phyloP scores from a whole-genome alignment of 2,797 vertebrate species.

The Phalloptychus januarius region DNA sequence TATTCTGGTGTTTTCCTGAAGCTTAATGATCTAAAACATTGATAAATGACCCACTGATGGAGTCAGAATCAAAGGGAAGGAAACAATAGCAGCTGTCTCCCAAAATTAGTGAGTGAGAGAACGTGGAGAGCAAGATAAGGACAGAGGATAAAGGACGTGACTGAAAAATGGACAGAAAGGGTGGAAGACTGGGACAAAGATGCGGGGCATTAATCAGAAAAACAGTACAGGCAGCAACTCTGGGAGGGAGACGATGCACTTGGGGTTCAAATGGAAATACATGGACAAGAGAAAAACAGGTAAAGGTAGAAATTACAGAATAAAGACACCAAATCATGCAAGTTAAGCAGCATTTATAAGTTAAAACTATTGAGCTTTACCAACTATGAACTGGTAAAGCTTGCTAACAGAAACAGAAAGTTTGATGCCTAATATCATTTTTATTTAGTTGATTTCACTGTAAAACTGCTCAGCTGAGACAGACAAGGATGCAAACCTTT shows the following conservation, averaged over 20 bases:
- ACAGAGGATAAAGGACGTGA: constrained; percentile 49
- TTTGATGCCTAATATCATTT: neutral
- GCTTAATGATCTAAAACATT: constrained; percentile 71
- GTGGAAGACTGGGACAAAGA: constrained; percentile 44
- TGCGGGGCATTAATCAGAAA: constrained; percentile 46
- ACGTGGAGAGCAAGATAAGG: constrained; percentile 52
- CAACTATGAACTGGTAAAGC: neutral
- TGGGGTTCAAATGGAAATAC: constrained; percentile 30
- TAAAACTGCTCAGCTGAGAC: too few species aligned
- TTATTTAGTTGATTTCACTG: too few species aligned
- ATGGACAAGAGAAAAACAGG: constrained; percentile 9
- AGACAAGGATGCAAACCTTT: too few species aligned
- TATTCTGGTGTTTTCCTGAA: constrained; percentile 44
- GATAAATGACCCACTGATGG: constrained; percentile 52
- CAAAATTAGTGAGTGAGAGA: constrained; percentile 46
- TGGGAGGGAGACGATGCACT: constrained; percentile 14
- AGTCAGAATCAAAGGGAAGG: constrained; percentile 54
- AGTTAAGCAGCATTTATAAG: neutral
- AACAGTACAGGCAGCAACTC: neutral
- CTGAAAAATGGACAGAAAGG: constrained; percentile 48
- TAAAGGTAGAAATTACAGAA: neutral
- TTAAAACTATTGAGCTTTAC: neutral
- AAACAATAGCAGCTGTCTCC: constrained; percentile 63
- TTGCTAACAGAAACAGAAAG: neutral
- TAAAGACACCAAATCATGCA: neutral